Evolutionary conservation across 2,113 vertebrate genomes (phyloP), one percentile per base, ranked within the genome.

Genomic region (Hymenochirus boettgeri): DNA sequence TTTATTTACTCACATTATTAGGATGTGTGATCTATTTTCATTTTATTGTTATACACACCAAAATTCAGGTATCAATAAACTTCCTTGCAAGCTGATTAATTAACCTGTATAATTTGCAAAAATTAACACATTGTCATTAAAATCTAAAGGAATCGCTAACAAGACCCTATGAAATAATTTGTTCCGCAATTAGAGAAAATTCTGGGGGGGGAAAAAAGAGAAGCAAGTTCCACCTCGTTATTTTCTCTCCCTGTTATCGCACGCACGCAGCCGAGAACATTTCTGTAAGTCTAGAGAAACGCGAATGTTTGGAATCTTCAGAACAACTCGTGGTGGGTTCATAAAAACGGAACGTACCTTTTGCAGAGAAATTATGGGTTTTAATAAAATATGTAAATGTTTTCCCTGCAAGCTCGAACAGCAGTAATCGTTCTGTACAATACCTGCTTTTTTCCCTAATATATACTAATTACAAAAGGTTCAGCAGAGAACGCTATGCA

Each of bases 41-140:
- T 31, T 31, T 31, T 31, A 6, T 10, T 31, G 5, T 82, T 77
- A 35, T 10, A 69, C 77, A 76, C 74, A 77, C 76, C 79, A 85
- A 76, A 83, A 81, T 24, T 45, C 82, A 86, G 85, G 84, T 90
- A 87, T 79, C 86, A 86, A 80, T 84, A 86, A 75, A 79, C 81
- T 85, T 82, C 82, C 80, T 81, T 85, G 78, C 76, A 87, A 90
- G 83, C 85, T 87, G 84, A 80, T 83, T 90, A 91, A 89, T 85
- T 85, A 88, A 90, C 80, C 83, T 88, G 79, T 79, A 80, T 87
- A 82, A 88, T 78, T 86, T 86, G 86, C 84, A 86, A 89, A 89
- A 82, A 79, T 81, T 91, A 83, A 74, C 86, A 80, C 85, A 79
- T 83, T 86, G 82, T 88, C 82, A 84, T 76, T 76, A 80, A 77